Evolutionary conservation across 2,888 invertebrate genomes (phyloP).

Genomic region (Eurytoma adleriae): DNA sequence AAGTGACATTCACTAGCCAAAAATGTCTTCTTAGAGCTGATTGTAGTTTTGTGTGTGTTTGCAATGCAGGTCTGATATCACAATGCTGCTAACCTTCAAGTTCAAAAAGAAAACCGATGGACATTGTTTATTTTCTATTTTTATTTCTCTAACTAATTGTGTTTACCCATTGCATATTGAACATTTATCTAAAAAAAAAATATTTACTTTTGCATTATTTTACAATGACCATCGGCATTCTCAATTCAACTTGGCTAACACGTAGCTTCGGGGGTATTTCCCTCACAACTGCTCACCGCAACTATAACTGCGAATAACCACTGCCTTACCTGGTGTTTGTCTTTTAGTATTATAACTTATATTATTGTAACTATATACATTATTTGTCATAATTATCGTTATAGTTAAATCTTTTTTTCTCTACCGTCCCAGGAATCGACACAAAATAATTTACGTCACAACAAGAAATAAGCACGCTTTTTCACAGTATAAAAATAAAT

Average conservation of each 20-base stretch:
- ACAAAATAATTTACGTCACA: constrained; percentile 52
- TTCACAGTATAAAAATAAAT: constrained; percentile 40
- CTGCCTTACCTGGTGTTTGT: constrained; percentile 76
- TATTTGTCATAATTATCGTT: constrained; percentile 59
- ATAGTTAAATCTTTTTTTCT: constrained; percentile 48
- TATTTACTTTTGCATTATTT: not conserved
- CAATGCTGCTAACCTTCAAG: constrained; percentile 75
- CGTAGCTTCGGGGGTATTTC: constrained; percentile 76
- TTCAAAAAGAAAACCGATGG: constrained; percentile 65
- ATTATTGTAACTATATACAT: constrained; percentile 66
- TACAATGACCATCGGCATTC: constrained; percentile 57
- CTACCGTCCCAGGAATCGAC: constrained; percentile 43
- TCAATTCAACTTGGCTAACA: constrained; percentile 74
- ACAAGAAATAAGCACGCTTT: constrained; percentile 54
- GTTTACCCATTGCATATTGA: not conserved
- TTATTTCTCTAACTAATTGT: not conserved
- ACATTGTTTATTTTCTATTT: constrained; percentile 25
- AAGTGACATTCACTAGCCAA: constrained; percentile 16
- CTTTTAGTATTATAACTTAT: constrained; percentile 70
- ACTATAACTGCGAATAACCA: constrained; percentile 77
- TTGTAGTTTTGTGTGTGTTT: constrained; percentile 31
- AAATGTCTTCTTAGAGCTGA: constrained; percentile 5
- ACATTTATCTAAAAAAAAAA: not conserved
- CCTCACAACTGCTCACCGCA: constrained; percentile 76
- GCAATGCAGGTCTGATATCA: constrained; percentile 70